Conservation (phyloP, 37 sponge, comb jelly and placozoan species). For the Chondrilla cf. caribensis region DNA sequence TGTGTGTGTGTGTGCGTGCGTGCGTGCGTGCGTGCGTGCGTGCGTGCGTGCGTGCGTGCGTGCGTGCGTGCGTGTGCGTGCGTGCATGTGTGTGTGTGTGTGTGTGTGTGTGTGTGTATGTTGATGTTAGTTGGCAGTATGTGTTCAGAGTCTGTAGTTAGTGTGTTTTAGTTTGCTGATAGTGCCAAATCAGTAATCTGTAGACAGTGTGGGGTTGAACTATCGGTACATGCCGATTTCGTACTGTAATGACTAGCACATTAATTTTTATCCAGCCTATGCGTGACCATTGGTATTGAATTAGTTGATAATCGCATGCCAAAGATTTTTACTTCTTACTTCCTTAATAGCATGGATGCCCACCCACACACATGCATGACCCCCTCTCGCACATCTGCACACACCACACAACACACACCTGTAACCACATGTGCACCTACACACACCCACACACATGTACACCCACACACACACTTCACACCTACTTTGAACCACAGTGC, state of each 20-base stretch:
- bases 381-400: background rate
- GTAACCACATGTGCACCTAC: background rate
- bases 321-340: no score
- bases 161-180: background rate
- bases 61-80: conserved; percentile 20
- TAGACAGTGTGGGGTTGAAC: no score
- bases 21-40: conserved; percentile 13
- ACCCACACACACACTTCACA: background rate
- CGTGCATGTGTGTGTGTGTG: conserved; percentile 23
- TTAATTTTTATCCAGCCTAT: no score
- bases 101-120: conserved; percentile 15
- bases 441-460: no score
- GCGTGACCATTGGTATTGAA: no score
- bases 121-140: background rate
- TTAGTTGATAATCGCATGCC: no score
- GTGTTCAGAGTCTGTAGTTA: background rate
- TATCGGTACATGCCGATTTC: no score
- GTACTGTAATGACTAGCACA: no score
- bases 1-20: conserved; percentile 25
- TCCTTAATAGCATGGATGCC: background rate
- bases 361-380: background rate
- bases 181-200: no score
- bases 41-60: conserved; percentile 10
- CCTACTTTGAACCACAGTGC: no score
- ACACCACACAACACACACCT: background rate